These are phyloP conservation scores for Fabriciana adippe DNA, from an alignment of 2,888 invertebrate species.

Conservation along the genomic window DNA sequence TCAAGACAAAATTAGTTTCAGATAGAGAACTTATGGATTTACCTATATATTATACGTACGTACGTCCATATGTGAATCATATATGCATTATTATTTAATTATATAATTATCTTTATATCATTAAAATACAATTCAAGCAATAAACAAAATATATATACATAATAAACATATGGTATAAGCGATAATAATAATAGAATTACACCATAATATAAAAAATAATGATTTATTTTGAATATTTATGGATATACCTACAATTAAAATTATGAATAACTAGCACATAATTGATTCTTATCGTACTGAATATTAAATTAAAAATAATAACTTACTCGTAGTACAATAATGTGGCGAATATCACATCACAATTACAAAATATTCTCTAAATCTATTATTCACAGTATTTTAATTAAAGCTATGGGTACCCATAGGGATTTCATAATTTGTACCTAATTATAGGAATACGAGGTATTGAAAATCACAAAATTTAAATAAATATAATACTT, in stretches of 20 bases:
- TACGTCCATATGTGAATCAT: background rate
- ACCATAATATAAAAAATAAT: too few relatives aligned
- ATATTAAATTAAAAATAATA: background rate
- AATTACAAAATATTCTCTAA: slow-evolving; percentile 19
- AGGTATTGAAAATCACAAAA: slow-evolving; percentile 33
- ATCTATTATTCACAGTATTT: slow-evolving; percentile 26
- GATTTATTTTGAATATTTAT: too few relatives aligned
- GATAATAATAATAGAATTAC: background rate
- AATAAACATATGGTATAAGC: background rate
- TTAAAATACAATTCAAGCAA: background rate
- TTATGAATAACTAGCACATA: too few relatives aligned
- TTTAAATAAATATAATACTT: slow-evolving; percentile 22
- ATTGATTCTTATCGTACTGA: background rate
- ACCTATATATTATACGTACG: background rate
- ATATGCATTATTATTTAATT: background rate
- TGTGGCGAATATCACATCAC: slow-evolving; percentile 36
- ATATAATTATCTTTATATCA: background rate
- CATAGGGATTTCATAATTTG: slow-evolving; percentile 28
- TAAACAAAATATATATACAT: background rate
- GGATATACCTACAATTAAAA: too few relatives aligned
- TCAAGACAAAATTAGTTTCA: background rate
- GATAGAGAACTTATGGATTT: background rate
- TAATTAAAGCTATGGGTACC: slow-evolving; percentile 36
- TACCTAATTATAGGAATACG: slow-evolving; percentile 30
- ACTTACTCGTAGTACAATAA: slow-evolving; percentile 29